phyloP scores from a whole-genome alignment of 2,113 vertebrate genomes.

The Circaetus cinerascens region DNA sequence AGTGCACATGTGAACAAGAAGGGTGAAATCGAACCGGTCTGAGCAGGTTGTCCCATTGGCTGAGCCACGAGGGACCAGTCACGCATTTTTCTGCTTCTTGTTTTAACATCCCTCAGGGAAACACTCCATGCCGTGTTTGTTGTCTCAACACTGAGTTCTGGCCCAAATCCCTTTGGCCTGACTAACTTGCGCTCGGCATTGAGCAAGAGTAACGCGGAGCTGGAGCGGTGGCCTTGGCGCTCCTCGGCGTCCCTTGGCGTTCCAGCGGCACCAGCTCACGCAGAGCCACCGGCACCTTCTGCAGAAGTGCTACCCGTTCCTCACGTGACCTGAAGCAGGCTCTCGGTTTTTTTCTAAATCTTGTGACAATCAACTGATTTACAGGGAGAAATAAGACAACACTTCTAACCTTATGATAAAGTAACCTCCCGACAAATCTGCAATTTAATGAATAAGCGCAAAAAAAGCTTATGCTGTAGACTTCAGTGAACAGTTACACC shows the following conservation, averaged over 20 bases:
- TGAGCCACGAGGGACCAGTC: not conserved
- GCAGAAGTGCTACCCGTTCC: not conserved
- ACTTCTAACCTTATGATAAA: not conserved
- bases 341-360: fast-evolving
- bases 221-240: not conserved
- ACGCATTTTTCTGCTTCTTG: not conserved
- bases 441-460: not conserved
- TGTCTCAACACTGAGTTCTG: not conserved
- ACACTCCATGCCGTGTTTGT: not conserved
- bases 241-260: not conserved
- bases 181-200: not conserved
- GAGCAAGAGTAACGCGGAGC: not conserved
- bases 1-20: not conserved
- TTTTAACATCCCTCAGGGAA: conserved; percentile 7
- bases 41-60: not conserved
- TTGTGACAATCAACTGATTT: conserved; percentile 20
- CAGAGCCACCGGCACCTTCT: not conserved
- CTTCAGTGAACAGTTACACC: not conserved
- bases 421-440: not conserved
- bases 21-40: not conserved
- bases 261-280: not conserved
- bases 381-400: not conserved
- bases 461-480: not conserved
- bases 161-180: not conserved
- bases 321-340: not conserved